These are phyloP conservation scores for Pseudomyrmex pallidus DNA, from an alignment of 1,140 invertebrate genomes.

Conservation along the genomic window DNA sequence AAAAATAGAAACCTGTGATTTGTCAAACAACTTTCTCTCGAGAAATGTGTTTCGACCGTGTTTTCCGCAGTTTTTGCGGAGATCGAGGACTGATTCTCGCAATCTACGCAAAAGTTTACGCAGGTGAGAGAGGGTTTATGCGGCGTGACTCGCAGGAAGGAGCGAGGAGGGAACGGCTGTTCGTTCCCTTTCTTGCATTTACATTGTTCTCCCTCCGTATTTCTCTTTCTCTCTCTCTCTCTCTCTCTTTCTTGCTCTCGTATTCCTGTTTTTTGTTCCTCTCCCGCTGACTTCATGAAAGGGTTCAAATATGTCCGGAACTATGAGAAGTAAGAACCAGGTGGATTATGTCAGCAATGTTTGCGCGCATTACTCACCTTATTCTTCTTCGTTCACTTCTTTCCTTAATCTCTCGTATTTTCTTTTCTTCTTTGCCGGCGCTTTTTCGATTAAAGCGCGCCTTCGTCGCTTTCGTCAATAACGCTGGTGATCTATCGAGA, in stretches of 20 bases:
- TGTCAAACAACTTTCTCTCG: neutral
- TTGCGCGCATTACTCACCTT: constrained; percentile 36
- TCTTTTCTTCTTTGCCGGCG: neutral
- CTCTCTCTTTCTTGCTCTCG: constrained; percentile 19
- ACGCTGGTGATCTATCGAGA: neutral
- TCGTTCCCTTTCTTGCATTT: constrained; percentile 37
- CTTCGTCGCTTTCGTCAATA: neutral
- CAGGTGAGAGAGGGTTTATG: constrained; percentile 42
- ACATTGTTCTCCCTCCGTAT: constrained; percentile 14
- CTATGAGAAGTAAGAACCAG: constrained; percentile 52
- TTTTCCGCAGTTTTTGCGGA: neutral
- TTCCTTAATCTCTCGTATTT: constrained; percentile 25
- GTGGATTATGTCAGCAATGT: constrained; percentile 46
- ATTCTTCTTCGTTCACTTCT: constrained; percentile 35
- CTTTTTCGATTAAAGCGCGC: neutral
- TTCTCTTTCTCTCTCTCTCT: constrained; percentile 18
- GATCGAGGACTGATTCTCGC: constrained; percentile 37
- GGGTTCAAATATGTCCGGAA: constrained; percentile 52
- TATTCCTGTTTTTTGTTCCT: constrained; percentile 50
- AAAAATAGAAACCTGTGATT: neutral
- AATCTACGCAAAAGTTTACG: constrained; percentile 44
- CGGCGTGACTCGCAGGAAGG: constrained; percentile 43
- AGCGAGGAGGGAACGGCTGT: constrained; percentile 19
- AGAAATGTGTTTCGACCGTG: no score
- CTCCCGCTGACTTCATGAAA: constrained; percentile 42